Evolutionary conservation across 2,113 vertebrate species (phyloP), one percentile per base, ranked within the genome.

Genomic region (Oxyruncus cristatus): DNA sequence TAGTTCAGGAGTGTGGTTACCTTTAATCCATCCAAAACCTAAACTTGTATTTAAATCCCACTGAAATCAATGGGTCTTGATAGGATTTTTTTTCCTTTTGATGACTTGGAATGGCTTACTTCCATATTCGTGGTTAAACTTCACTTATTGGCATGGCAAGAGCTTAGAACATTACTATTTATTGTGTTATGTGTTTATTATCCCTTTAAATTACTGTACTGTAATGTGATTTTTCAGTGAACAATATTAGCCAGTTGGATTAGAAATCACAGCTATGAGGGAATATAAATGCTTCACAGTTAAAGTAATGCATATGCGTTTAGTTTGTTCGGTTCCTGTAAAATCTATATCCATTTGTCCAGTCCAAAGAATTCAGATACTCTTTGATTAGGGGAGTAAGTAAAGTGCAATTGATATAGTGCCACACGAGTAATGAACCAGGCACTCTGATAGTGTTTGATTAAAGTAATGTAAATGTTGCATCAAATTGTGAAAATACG

Each of bases 401-500:
- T 85, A 89, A 96, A 95, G 74, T 85, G 92, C 94, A 97, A 96
- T 97, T 94, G 95, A 96, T 97, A 56, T 7, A 84, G 59, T 47
- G 93, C 82, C 89, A 85, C 24, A 14, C 39, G 47, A 78, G 93
- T 94, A 95, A 97, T 93, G 93, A 95, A 94, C 81, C 78, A 68
- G 76, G 81, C 42, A 42, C 42, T 82, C 47, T 37, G 68, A 49
- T 28, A 89, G 83, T 84, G 83, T 94, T 95, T 97, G 97, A 97
- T 98, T 97, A 97, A 96, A 95, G 93, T 41, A 77, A 96, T 97
- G 94, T 88, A 97, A 92, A 61, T 49, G 77, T 95, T 94, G 79
- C 92, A 97, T 94, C 95, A 93, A 97, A 96, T 96, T 88, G 91
- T 41, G 32, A 88, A 96, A 77, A 71, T 91, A 94, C 85, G 33